Evolutionary conservation across 2,888 invertebrate genomes (phyloP).

Genomic region (Tricholauxania praeusta): DNA sequence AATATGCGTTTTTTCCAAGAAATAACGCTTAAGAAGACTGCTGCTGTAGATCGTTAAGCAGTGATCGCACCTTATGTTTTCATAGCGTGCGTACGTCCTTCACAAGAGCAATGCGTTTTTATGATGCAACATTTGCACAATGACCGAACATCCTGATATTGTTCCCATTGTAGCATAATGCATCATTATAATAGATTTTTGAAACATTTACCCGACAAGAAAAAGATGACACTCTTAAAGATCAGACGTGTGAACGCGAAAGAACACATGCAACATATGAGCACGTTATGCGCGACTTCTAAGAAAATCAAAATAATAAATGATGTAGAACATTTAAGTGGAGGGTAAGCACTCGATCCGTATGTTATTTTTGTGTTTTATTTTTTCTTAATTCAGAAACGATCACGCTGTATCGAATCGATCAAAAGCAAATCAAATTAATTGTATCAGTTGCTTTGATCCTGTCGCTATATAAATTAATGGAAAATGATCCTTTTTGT

Average conservation of each 20-base stretch:
- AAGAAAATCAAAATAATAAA: constrained; percentile 29
- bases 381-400: constrained; percentile 26
- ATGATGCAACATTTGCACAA: constrained; percentile 14
- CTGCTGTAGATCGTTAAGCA: too few species aligned
- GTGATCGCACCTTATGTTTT: constrained; percentile 1
- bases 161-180: too few species aligned
- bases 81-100: not conserved
- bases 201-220: not conserved
- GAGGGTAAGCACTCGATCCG: not conserved
- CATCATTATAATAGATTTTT: not conserved
- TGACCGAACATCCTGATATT: not conserved
- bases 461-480: constrained; percentile 26
- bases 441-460: constrained; percentile 47
- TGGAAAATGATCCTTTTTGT: constrained; percentile 19
- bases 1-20: too few species aligned
- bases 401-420: constrained; percentile 50
- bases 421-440: constrained; percentile 53
- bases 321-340: constrained; percentile 23
- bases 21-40: too few species aligned
- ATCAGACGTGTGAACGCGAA: not conserved
- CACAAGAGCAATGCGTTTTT: constrained; percentile 4
- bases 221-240: constrained; percentile 18
- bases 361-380: not conserved
- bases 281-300: constrained; percentile 21
- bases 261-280: constrained; percentile 11